A percentile compares a stretch with the other conserved stretches of the same genome.
These are phyloP conservation scores for Cyclophora albipunctata DNA, from an alignment of 2,888 invertebrate genomes.

Conservation along the genomic window DNA sequence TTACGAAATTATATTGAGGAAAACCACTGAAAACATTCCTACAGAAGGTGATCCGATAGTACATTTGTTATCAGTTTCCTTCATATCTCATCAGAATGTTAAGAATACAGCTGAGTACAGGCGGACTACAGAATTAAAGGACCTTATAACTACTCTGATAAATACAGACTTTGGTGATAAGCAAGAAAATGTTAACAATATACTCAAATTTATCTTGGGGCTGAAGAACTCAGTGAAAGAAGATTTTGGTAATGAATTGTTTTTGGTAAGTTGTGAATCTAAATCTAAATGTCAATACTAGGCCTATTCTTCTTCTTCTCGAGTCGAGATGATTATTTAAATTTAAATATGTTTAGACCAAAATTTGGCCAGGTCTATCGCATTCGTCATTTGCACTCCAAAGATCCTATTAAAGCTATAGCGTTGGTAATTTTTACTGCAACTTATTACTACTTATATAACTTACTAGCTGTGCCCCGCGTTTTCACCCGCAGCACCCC, in stretches of 20 bases:
- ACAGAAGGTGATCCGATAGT: conserved; percentile 42
- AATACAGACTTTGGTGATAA: conserved; percentile 40
- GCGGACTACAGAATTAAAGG: conserved; percentile 47
- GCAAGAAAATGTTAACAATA: conserved; percentile 38
- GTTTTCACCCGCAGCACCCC: too few relatives aligned
- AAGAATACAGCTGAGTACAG: conserved; percentile 58
- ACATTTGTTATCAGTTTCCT: conserved; percentile 53
- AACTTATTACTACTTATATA: too few relatives aligned
- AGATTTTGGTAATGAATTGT: conserved; percentile 48
- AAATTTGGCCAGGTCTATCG: too few relatives aligned
- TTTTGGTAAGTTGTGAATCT: conserved; percentile 38
- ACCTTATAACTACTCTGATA: conserved; percentile 39
- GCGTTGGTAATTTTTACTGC: too few relatives aligned
- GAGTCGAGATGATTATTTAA: too few relatives aligned
- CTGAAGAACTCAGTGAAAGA: conserved; percentile 45
- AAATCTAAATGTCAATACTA: background rate
- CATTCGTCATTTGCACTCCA: too few relatives aligned
- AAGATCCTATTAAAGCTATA: too few relatives aligned
- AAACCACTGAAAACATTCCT: conserved; percentile 36
- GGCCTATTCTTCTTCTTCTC: too few relatives aligned
- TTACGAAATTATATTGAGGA: conserved; percentile 62
- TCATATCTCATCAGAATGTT: conserved; percentile 43
- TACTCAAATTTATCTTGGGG: conserved; percentile 44
- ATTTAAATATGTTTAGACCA: too few relatives aligned
- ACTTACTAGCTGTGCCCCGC: too few relatives aligned